phyloP scores from a whole-genome alignment of 2,888 invertebrate genomes.

The Parthenolecanium corni region DNA sequence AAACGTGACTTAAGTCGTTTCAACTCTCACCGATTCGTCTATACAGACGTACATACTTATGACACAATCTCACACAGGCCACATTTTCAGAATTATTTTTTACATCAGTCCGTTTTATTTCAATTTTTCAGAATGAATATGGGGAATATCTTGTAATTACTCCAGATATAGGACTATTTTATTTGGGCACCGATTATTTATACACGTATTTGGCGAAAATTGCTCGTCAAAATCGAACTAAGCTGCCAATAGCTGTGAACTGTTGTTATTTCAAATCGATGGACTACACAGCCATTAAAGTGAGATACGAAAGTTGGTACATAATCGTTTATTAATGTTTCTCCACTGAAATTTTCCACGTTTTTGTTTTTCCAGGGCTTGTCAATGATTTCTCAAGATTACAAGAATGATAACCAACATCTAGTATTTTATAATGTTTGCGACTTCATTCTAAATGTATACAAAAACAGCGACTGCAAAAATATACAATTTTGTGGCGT shows the following conservation, averaged over 20 bases:
- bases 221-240: slow-evolving; percentile 37
- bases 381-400: slow-evolving; percentile 10
- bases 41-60: no score
- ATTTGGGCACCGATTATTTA: slow-evolving; percentile 56
- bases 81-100: no score
- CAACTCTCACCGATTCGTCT: no score
- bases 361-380: slow-evolving; percentile 14
- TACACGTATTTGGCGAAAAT: slow-evolving; percentile 39
- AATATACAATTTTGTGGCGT: slow-evolving; percentile 4
- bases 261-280: slow-evolving; percentile 51
- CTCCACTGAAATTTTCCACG: no score
- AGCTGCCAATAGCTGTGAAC: slow-evolving; percentile 50
- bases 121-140: slow-evolving; percentile 36
- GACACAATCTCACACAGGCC: no score
- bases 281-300: slow-evolving; percentile 57
- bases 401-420: slow-evolving; percentile 11
- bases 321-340: no score
- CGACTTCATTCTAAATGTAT: not conserved
- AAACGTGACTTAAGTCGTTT: no score
- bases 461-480: slow-evolving; percentile 5
- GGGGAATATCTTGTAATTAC: slow-evolving; percentile 48
- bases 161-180: slow-evolving; percentile 56
- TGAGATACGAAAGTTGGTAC: no score
- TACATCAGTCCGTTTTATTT: not conserved
- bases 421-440: slow-evolving; percentile 18